Base-by-base conservation (phyloP, 2,888 invertebrate species). In the Alcis repandata region DNA sequence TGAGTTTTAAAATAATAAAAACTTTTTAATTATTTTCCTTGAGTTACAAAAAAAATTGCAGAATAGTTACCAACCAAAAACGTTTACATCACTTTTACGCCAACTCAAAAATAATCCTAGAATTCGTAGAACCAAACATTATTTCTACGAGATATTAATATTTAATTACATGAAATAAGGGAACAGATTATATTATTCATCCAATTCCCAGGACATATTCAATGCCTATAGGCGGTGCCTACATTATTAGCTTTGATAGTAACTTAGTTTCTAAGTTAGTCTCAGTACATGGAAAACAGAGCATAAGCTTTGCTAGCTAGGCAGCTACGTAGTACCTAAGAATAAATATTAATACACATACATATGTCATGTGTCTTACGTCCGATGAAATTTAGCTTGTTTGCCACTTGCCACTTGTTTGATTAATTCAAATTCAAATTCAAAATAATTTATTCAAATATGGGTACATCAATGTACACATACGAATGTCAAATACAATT, bases 241-340 rank as follows among this genome's bases (percentile, higher is more conserved):
- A 59, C 56, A 59, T 64, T 59, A 54, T 64, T 59, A 59, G 64
- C 56, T 56, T 51, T 60, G 64, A 60, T 56, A 60, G 65, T 65
- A 65, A 65, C 57, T 57, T 57, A 57, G 60, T 65, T 65, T 57
- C 46, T 20, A 40, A 65, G 59, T 65, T 40, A 56, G 51, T 19
- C 11, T 19, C 32, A 40, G 40, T 46, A 7, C 32, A 3, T 58
- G 49, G 54, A 61, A 40, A 43, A 27, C 51, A 60, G 60, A 20
- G 46, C n/a, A 19, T 43, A 19, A 6, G n/a, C 38, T 38, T 38
- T 38, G n/a, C n/a, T 38, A 6, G 3, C n/a, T 38, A n/a, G 2
- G 13, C 6, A 2, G 10, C n/a, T 38, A 13, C n/a, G 38, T 3
- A 38, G 4, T 38, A n/a, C 13, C 13, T 36, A 36, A 10, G 13